These are phyloP conservation scores for Ceuthmochares aereus DNA, from an alignment of 2,113 vertebrate genomes.

Conservation along the genomic window DNA sequence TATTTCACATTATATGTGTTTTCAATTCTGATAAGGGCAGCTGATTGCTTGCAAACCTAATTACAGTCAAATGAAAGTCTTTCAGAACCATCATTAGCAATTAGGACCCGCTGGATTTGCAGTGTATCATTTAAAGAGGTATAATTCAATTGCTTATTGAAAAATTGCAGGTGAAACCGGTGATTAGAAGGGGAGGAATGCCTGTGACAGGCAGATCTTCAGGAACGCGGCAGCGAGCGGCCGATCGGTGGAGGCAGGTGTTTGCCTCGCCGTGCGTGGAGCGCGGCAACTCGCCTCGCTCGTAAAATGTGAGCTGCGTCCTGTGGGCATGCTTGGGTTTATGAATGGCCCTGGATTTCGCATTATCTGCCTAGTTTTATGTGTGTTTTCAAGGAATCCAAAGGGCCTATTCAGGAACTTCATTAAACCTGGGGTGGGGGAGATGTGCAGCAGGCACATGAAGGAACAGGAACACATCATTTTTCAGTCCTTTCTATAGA, in stretches of 20 bases:
- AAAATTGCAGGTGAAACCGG: constrained; percentile 61
- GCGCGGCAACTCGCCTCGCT: not conserved
- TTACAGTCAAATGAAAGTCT: constrained; percentile 68
- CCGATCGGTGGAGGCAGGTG: constrained; percentile 17
- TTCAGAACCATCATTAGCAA: constrained; percentile 69
- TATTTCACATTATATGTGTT: constrained; percentile 51
- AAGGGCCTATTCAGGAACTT: not conserved
- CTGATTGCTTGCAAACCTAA: constrained; percentile 74
- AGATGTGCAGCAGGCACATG: not conserved
- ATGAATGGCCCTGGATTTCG: not conserved
- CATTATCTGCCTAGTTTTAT: not conserved
- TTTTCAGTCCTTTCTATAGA: not conserved
- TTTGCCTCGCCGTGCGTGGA: not conserved
- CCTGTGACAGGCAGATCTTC: not conserved
- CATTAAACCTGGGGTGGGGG: not conserved
- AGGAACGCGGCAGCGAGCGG: not conserved
- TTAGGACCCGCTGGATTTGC: constrained; percentile 55
- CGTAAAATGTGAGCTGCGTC: not conserved
- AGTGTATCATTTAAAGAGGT: constrained; percentile 56
- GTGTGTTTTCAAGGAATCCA: not conserved
- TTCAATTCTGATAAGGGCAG: constrained; percentile 58
- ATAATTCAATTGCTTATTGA: constrained; percentile 60
- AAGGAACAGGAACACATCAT: not conserved
- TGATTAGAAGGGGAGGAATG: constrained; percentile 27
- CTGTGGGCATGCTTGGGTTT: not conserved